These are phyloP conservation scores for Mormyrus proboscirostris DNA, from an alignment of 2,797 vertebrate genomes.

Conservation along the genomic window DNA sequence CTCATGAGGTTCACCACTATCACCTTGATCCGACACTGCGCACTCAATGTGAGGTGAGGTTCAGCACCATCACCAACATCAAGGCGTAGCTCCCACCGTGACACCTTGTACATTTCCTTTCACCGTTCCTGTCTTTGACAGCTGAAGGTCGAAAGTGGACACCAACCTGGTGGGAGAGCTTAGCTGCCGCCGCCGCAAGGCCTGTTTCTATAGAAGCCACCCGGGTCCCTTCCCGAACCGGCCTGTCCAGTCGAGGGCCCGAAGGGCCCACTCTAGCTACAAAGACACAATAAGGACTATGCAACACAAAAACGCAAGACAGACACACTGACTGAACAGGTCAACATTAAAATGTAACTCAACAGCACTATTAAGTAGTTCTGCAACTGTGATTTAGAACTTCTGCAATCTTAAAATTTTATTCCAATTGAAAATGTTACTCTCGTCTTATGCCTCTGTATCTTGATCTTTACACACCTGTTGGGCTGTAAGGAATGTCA, in stretches of 20 bases:
- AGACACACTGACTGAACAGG: neutral
- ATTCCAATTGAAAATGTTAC: neutral
- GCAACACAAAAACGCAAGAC: neutral
- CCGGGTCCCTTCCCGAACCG: constrained; percentile 87
- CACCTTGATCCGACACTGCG: neutral
- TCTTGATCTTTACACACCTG: constrained; percentile 61
- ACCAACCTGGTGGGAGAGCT: constrained; percentile 90
- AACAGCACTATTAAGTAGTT: neutral
- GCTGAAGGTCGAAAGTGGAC: neutral
- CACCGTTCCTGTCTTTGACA: neutral
- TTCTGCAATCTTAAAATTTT: neutral
- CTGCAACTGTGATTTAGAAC: neutral
- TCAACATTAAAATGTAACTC: neutral
- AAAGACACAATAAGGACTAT: constrained; percentile 12
- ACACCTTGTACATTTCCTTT: neutral
- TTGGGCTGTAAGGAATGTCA: constrained; percentile 93
- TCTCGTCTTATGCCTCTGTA: neutral
- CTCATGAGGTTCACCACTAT: neutral
- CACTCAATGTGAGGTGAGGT: neutral
- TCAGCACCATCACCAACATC: neutral
- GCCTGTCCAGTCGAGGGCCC: constrained; percentile 85
- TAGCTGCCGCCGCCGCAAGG: constrained; percentile 85
- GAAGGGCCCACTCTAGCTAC: constrained; percentile 90
- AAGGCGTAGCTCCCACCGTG: neutral
- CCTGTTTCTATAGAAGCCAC: constrained; percentile 95